Base-by-base conservation (phyloP, 2,797 vertebrate species). In the Argya squamiceps region DNA sequence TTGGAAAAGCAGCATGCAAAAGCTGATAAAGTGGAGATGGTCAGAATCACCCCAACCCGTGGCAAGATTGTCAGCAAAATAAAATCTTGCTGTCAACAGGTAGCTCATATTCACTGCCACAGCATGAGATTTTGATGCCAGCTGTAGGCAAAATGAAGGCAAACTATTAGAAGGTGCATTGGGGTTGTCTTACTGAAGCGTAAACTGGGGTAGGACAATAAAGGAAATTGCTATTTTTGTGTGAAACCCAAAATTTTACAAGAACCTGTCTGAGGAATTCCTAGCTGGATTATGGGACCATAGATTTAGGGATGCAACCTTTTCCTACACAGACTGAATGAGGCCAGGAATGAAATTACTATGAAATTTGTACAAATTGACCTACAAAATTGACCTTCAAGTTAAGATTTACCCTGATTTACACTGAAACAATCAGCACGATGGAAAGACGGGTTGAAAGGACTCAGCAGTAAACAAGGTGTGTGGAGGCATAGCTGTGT, bases 111-210 rank as follows among this genome's bases (percentile, higher is more conserved):
- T 65, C 69, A 70, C 43, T 46, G 8, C 69, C 52, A 44, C 73
- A 90, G 52, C 39, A 50, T 32, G 41, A 82, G 52, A 55, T 71
- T 69, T 65, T 63, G 77, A 55, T 84, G 70, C n/a, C 49, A 52
- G 19, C 15, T 56, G 37, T 15, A 63, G 60, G 37, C 34, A 69
- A 89, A 94, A 91, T 46, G 46, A 87, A 93, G n/a, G 50, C 30
- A 84, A 92, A 64, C 12, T 70, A 11, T 74, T 11, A 88, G 26
- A 74, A 41, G 5, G 34, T 20, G 10, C 18, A 29, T 43, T 3
- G 3, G 50, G 10, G 15, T 41, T 79, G 44, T 22, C 19, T 53
- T 50, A 68, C 21, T 74, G 41, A 34, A 70, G 30, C 0, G 0
- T 74, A 58, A 82, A 58, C 6, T 30, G 36, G 12, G 21, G 9